phyloP scores from a whole-genome alignment of 2,888 invertebrate species.

The Auanema sp. region DNA sequence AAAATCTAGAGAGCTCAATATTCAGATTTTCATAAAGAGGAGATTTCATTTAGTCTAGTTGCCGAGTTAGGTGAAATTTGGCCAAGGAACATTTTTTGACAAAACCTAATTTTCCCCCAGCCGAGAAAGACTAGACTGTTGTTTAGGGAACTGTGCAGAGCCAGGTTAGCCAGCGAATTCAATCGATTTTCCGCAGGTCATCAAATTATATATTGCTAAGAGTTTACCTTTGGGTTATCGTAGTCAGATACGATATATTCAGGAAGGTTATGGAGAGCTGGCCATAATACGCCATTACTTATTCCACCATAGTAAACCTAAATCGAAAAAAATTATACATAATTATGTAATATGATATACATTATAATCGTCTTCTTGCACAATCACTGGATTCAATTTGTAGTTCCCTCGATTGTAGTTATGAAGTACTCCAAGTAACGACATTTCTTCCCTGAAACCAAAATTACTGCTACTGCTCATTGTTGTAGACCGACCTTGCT shows the following conservation, averaged over 20 bases:
- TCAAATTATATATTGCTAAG: no score
- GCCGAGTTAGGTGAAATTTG: no score
- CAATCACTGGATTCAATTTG: conserved; percentile 64
- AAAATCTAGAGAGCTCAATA: no score
- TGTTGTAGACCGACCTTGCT: conserved; percentile 29
- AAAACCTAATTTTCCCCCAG: no score
- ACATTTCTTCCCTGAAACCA: conserved; percentile 59
- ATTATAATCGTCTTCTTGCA: conserved; percentile 53
- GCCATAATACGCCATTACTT: conserved; percentile 63
- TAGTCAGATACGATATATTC: conserved; percentile 64
- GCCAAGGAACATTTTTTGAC: no score
- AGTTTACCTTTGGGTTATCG: conserved; percentile 52
- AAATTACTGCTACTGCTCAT: no score
- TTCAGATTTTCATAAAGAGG: no score
- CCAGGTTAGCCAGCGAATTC: no score
- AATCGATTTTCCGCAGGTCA: no score
- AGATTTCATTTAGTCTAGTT: no score
- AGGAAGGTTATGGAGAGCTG: conserved; percentile 63
- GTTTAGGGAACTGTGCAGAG: no score
- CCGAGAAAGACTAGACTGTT: no score
- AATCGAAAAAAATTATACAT: conserved; percentile 3
- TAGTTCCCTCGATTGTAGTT: conserved; percentile 62
- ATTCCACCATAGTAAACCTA: conserved; percentile 60
- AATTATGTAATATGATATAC: conserved; percentile 9
- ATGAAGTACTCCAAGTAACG: conserved; percentile 61